Base-by-base conservation (phyloP, 2,888 invertebrate genomes). In the Andrena minutula region DNA sequence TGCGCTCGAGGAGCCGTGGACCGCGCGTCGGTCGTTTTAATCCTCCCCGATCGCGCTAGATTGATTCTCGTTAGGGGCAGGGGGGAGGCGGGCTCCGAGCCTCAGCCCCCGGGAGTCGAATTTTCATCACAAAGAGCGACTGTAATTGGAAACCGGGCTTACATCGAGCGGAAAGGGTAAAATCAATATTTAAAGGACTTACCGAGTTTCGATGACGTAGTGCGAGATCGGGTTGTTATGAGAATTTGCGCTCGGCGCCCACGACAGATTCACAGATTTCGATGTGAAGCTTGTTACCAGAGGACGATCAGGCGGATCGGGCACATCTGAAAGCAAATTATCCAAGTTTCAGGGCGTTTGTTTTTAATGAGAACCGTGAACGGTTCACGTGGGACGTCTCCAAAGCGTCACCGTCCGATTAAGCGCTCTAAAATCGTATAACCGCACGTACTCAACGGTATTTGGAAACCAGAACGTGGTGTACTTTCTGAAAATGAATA, bases 201-300 rank as follows among this genome's bases (percentile, higher is more conserved):
- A 97, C 96, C 96, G 95, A 88, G 96, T 96, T 94, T 96, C 96
- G 93, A 97, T 96, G 94, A 97, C 95, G 94, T 97, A 97, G 94
- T 96, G 96, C 89, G 95, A 95, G 91, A 97, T 95, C 84, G 96
- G 95, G 91, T 96, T 95, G 95, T 96, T 95, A 93, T 97, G 96
- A 83, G 95, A 95, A 94, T 96, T 95, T 89, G 95, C 95, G 86
- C 96, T 96, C 80, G 96, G 96, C 78, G 96, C 96, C 97, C 97
- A 97, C 73, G 96, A 96, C 90, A 97, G 94, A 94, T 96, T 96
- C 90, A 96, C 96, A 58, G 96, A 95, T 88, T 96, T 95, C 85
- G 97, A 96, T 83, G 96, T 96, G 94, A 96, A 97, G 93, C 95
- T 95, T 94, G 95, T 95, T 93, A 97, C 95, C 91, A 97, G 94